These are phyloP conservation scores for Toxostoma redivivum DNA, from an alignment of 2,113 vertebrate species.

Conservation along the genomic window DNA sequence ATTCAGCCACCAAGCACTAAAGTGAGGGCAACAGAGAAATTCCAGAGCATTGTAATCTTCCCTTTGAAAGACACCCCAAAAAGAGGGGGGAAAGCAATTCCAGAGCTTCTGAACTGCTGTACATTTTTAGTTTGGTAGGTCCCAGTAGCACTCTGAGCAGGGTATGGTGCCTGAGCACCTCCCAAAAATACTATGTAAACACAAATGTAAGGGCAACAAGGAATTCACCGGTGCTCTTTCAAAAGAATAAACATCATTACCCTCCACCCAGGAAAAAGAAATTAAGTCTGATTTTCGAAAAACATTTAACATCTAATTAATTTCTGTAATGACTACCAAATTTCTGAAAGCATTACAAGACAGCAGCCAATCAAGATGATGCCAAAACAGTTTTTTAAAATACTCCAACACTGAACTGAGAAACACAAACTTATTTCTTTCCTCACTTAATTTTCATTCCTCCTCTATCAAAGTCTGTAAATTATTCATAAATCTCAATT, in stretches of 20 bases:
- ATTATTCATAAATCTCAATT: slow-evolving; percentile 38
- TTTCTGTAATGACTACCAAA: not conserved
- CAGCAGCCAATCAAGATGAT: not conserved
- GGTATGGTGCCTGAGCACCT: not conserved
- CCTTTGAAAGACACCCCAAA: not conserved
- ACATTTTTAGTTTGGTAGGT: not conserved
- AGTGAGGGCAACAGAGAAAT: not conserved
- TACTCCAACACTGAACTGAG: not conserved
- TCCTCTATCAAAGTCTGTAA: not conserved
- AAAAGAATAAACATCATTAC: not conserved
- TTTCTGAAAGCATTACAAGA: not conserved
- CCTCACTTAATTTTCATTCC: not conserved
- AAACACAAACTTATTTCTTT: not conserved
- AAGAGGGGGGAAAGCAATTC: not conserved
- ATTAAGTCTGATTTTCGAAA: not conserved
- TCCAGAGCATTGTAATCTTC: not conserved
- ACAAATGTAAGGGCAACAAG: not conserved
- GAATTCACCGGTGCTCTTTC: not conserved
- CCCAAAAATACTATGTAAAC: not conserved
- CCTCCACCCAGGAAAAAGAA: not conserved
- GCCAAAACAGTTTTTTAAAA: not conserved
- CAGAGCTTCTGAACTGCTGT: not conserved
- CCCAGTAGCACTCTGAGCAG: not conserved
- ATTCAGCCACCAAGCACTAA: not conserved
- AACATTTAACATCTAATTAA: not conserved